Evolutionary conservation across 2,888 invertebrate species (phyloP).

Genomic region (Cistogaster globosa): DNA sequence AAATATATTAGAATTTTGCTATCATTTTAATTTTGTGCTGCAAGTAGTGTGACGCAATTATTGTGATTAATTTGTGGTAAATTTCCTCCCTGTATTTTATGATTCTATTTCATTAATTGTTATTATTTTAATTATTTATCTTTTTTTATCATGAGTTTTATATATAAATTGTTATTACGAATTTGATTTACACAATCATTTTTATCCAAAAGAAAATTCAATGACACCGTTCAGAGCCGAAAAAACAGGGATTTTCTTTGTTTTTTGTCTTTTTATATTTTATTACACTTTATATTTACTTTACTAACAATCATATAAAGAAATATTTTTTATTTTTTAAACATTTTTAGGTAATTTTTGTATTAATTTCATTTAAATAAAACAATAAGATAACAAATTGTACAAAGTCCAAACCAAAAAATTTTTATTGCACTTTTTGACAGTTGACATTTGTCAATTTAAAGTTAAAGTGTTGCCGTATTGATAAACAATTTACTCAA

Average conservation of each 20-base stretch:
- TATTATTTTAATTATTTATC: background rate
- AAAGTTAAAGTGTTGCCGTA: conserved; percentile 13
- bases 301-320: background rate
- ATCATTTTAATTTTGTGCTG: conserved; percentile 33
- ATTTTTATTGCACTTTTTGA: conserved; percentile 51
- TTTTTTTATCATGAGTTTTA: too few species aligned
- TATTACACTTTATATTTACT: background rate
- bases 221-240: background rate
- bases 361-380: conserved; percentile 21
- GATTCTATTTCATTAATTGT: background rate
- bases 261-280: background rate
- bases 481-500: background rate
- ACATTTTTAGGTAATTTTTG: conserved; percentile 18
- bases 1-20: conserved; percentile 55
- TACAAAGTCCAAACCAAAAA: conserved; percentile 46
- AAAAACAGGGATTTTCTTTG: background rate
- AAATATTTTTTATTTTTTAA: background rate
- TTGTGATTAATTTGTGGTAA: conserved; percentile 34
- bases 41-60: conserved; percentile 50
- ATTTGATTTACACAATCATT: conserved; percentile 4
- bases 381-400: conserved; percentile 56
- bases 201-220: background rate
- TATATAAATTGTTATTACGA: background rate
- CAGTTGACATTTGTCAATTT: conserved; percentile 39
- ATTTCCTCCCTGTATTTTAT: background rate